phyloP scores from a whole-genome alignment of 2,797 vertebrate genomes.

The Crocidura indochinensis region DNA sequence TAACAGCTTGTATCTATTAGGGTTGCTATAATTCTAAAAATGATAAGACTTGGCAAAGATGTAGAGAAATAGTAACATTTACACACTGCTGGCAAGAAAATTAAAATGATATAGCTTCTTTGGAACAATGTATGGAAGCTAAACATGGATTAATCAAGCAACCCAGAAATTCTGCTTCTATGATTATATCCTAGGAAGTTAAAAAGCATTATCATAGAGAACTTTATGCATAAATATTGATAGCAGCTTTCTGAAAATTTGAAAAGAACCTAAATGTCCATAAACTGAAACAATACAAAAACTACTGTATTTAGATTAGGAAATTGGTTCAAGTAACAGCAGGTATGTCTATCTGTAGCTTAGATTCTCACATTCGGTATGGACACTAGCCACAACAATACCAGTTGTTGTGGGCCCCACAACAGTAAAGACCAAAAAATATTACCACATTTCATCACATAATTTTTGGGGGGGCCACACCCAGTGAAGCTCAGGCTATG shows the following conservation, averaged over 20 bases:
- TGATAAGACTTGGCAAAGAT: slow-evolving; percentile 1
- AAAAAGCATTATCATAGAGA: neutral
- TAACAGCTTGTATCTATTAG: neutral
- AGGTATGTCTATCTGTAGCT: no score
- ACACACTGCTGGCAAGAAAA: neutral
- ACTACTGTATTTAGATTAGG: neutral
- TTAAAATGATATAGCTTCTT: neutral
- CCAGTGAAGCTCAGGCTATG: no score
- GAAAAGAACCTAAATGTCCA: neutral
- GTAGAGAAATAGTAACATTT: neutral
- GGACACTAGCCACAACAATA: no score
- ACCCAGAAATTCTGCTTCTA: slow-evolving; percentile 35
- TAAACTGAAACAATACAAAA: slow-evolving; percentile 3
- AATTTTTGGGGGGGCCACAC: no score
- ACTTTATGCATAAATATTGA: slow-evolving; percentile 10
- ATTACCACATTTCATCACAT: no score
- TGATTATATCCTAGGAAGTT: neutral
- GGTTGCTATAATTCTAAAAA: slow-evolving; percentile 19
- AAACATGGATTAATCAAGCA: slow-evolving; percentile 29
- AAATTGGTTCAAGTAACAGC: no score
- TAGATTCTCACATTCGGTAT: no score
- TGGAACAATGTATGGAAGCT: slow-evolving; percentile 9
- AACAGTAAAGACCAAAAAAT: no score
- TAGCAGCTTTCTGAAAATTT: slow-evolving; percentile 6
- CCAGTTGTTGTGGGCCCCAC: no score